Evolutionary conservation across 30 jellyfish, hydroid and myxozoan species (phyloP).

Genomic region (Aurelia aurita complex sp. Pacific): DNA sequence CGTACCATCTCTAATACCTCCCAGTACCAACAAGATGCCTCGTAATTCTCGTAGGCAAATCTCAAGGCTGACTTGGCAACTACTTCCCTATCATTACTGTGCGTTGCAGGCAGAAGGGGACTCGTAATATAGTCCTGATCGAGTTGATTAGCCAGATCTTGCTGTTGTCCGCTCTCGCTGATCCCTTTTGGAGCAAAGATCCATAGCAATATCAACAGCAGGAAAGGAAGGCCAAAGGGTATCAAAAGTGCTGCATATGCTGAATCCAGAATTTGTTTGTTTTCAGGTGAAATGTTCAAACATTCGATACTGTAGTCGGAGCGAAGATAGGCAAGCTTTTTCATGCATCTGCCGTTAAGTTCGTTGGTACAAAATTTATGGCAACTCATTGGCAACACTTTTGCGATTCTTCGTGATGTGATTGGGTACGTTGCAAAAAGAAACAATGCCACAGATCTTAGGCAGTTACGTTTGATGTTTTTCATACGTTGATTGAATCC

Average conservation of each 20-base stretch:
- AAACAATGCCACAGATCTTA: constrained; percentile 26
- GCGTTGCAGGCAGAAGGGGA: not conserved
- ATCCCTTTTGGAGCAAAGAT: not conserved
- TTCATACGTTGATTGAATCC: not conserved
- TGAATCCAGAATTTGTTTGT: not conserved
- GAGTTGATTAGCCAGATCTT: not conserved
- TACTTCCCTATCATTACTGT: no score
- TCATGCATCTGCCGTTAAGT: constrained; percentile 2
- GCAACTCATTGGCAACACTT: constrained; percentile 41
- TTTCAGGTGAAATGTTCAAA: not conserved
- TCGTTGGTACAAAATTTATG: constrained; percentile 18
- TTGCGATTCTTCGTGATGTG: constrained; percentile 39
- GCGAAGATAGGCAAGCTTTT: constrained; percentile 17
- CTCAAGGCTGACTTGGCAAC: constrained; percentile 14
- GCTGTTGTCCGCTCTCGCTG: no score
- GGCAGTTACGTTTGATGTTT: not conserved
- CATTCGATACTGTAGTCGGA: constrained; percentile 51
- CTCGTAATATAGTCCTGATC: not conserved
- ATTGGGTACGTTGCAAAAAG: constrained; percentile 56
- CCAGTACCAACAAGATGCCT: constrained; percentile 50
- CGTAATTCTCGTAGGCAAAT: constrained; percentile 52
- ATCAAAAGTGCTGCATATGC: constrained; percentile 22
- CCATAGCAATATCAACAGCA: constrained; percentile 3
- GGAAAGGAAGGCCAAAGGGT: constrained; percentile 53
- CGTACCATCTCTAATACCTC: constrained; percentile 54